Percentiles rank a stretch among this genome's conserved stretches.
Conservation (phyloP, 1,140 invertebrate genomes). For the Epicauta chinensis region DNA sequence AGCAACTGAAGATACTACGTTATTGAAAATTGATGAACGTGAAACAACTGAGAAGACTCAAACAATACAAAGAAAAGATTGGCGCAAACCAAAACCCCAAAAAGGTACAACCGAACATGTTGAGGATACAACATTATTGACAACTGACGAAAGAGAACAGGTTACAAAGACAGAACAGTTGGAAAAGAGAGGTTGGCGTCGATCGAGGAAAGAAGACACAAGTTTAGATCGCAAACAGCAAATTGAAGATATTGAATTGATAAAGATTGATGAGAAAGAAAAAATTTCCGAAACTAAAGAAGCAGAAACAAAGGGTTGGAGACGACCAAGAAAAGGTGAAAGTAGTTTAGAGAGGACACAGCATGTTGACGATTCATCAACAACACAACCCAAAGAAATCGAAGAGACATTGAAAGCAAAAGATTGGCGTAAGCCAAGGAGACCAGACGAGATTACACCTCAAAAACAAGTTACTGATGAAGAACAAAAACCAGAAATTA, state of each 20-base stretch:
- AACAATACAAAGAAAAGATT: slow-evolving; percentile 19
- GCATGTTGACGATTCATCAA: slow-evolving; percentile 21
- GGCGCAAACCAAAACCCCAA: slow-evolving; percentile 6
- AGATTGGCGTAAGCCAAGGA: slow-evolving; percentile 10
- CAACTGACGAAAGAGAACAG: slow-evolving; percentile 27
- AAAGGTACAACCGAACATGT: not conserved
- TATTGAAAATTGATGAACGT: slow-evolving; percentile 31
- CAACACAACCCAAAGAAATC: not conserved
- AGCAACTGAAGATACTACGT: slow-evolving; percentile 29
- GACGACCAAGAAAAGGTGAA: slow-evolving; percentile 18
- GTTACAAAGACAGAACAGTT: slow-evolving; percentile 13
- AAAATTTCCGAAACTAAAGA: slow-evolving; percentile 11
- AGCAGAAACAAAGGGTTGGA: slow-evolving; percentile 23
- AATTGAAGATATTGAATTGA: slow-evolving; percentile 20
- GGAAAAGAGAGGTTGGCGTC: slow-evolving; percentile 21
- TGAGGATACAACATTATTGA: slow-evolving; percentile 31
- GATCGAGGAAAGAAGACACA: slow-evolving; percentile 37
- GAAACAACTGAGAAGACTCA: slow-evolving; percentile 23
- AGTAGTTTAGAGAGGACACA: slow-evolving; percentile 16
- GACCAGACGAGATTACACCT: not conserved
- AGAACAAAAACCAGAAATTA: slow-evolving; percentile 1
- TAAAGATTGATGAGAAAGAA: slow-evolving; percentile 24
- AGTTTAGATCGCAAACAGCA: slow-evolving; percentile 12
- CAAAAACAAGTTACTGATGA: slow-evolving; percentile 1
- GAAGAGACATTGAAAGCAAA: slow-evolving; percentile 23